A percentile compares a stretch with the other conserved stretches of the same genome.
These are phyloP conservation scores for Otolemur crassicaudatus DNA, from an alignment of 2,797 vertebrate genomes.

Conservation along the genomic window DNA sequence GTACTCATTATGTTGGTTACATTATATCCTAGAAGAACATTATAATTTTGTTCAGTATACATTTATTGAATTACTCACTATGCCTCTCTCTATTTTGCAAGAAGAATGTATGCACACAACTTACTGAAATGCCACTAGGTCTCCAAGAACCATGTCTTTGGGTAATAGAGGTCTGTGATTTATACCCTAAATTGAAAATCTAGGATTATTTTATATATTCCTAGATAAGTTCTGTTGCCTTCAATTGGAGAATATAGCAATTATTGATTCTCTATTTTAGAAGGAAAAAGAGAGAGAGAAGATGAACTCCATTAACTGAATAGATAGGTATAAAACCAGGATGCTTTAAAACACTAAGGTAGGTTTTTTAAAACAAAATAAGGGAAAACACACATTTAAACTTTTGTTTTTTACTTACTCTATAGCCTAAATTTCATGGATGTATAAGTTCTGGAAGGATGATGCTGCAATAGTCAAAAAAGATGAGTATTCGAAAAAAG, in stretches of 20 bases:
- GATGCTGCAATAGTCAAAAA: neutral
- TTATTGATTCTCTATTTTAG: constrained; percentile 2
- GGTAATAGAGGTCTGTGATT: neutral
- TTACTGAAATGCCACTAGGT: neutral
- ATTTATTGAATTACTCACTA: constrained; percentile 23
- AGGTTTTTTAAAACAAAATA: neutral
- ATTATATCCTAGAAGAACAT: constrained; percentile 15
- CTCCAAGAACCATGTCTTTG: neutral
- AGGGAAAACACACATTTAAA: neutral
- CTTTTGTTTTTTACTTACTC: neutral
- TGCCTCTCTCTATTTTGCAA: neutral
- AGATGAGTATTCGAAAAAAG: neutral
- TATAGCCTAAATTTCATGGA: neutral
- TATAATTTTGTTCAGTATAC: constrained; percentile 16
- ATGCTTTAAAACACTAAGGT: constrained; percentile 7
- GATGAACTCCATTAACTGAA: neutral
- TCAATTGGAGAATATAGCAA: neutral
- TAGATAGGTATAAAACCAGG: neutral
- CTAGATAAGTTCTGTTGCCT: neutral
- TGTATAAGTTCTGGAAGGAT: neutral
- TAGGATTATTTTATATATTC: neutral
- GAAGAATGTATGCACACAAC: neutral
- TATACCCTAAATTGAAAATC: constrained; percentile 13
- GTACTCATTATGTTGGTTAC: neutral
- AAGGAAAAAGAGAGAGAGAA: neutral